Evolutionary conservation across 2,113 vertebrate genomes (phyloP).

Genomic region (Plotosus lineatus): DNA sequence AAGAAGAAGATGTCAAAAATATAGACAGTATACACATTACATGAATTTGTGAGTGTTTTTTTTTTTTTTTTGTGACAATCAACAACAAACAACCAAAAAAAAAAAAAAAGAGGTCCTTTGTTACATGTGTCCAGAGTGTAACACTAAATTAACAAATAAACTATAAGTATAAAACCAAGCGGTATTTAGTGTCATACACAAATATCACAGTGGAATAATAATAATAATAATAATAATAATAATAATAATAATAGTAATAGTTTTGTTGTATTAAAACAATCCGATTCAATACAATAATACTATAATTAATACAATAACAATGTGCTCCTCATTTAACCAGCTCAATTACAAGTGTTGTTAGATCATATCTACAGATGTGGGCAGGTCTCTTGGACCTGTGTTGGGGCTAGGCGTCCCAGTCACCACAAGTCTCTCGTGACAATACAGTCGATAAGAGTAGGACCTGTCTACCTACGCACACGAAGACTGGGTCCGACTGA

Average conservation of each 20-base stretch:
- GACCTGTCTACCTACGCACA: no score
- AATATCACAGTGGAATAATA: not conserved
- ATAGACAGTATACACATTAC: conserved; percentile 52
- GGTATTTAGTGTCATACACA: not conserved
- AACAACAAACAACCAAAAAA: conserved; percentile 30
- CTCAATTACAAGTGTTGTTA: not conserved
- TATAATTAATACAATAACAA: not conserved
- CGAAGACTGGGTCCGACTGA: no score
- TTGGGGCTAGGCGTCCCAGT: no score
- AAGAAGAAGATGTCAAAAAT: conserved; percentile 60
- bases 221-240: no score
- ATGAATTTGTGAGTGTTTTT: conserved; percentile 42
- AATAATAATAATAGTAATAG: no score
- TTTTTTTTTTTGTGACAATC: conserved; percentile 29
- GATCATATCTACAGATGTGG: not conserved
- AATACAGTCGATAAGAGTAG: no score
- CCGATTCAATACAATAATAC: not conserved
- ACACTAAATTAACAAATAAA: not conserved
- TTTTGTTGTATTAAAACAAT: conserved; percentile 9
- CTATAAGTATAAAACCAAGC: not conserved
- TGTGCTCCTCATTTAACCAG: not conserved
- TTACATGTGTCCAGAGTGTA: not conserved
- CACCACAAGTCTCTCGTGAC: no score
- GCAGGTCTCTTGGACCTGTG: no score
- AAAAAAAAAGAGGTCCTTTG: not conserved